Evolutionary conservation across 2,888 invertebrate genomes (phyloP), one percentile per base, ranked within the genome.

Genomic region (Nephrocerus scutellatus): DNA sequence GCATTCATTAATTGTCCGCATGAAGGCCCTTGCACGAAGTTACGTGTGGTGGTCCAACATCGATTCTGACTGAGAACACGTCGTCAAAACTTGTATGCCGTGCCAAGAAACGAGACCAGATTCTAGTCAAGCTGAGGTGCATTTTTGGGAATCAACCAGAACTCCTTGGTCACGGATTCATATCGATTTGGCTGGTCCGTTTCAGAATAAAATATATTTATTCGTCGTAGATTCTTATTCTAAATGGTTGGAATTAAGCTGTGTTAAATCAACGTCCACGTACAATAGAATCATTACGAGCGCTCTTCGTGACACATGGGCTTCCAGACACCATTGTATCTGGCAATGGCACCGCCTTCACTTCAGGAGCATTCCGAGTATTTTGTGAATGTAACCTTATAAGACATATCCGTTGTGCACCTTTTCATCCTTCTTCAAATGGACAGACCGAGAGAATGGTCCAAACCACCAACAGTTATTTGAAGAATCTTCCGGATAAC

Each of bases 291-390:
- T 29, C 32, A 9, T 34, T 40, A 29, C 36, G 33, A 7, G 13
- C 34, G 9, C 14, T 43, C 2, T 43, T 43, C 26, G 42, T 39
- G 3, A 40, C 42, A 8, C 43, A 41, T 30, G 41, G 36, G 2
- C 10, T 42, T 16, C 38, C 39, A 8, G 47, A 43, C 29, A 30
- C 36, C 5, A 38, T 40, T 19, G 40, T 43, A n/a, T 41, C 38
- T 2, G 40, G 40, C 22, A 41, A 46, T 22, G 39, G 43, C 3
- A 40, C 44, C 15, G 42, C 43, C 8, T 45, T 45, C 16, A 43
- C 43, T 13, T 43, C 41, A 13, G 37, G 34, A 13, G 45, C 41
- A 16, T 45, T 47, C 35, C 36, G 28, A 16, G 15, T 30, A 6
- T 41, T 38, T 23, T 14, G 40, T 31, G 32, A 40, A 22, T 31